These are phyloP conservation scores for Tachycineta bicolor DNA, from an alignment of 2,113 vertebrate species.

Conservation along the genomic window DNA sequence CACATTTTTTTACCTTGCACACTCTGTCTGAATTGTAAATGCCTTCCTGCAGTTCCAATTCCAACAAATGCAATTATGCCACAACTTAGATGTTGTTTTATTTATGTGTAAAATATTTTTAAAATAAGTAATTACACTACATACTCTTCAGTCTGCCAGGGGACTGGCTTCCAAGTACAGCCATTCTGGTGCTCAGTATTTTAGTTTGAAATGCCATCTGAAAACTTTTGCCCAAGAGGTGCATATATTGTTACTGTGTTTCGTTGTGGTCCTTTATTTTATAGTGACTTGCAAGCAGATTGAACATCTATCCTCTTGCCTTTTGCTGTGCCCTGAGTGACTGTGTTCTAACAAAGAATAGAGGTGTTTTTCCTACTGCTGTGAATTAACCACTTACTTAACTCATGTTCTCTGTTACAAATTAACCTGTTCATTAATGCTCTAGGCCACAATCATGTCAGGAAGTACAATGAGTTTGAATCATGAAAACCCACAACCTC, in stretches of 20 bases:
- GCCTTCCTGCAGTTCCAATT: slow-evolving; percentile 4
- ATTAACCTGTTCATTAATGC: slow-evolving; percentile 74
- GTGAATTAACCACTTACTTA: slow-evolving; percentile 17
- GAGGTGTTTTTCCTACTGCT: slow-evolving; percentile 48
- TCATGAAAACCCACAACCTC: slow-evolving; percentile 85
- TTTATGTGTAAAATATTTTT: background rate
- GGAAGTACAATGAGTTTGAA: slow-evolving; percentile 95
- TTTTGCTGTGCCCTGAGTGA: slow-evolving; percentile 77
- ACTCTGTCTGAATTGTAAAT: background rate
- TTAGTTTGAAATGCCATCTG: slow-evolving; percentile 60
- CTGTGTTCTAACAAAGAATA: slow-evolving; percentile 66
- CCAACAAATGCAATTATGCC: background rate
- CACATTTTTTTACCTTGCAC: background rate
- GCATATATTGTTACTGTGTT: background rate
- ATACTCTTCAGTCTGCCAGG: slow-evolving; percentile 47
- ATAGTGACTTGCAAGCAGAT: slow-evolving; percentile 50
- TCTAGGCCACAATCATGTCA: slow-evolving; percentile 98
- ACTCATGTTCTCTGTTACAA: background rate
- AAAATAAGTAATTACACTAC: background rate
- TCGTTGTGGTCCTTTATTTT: slow-evolving; percentile 31
- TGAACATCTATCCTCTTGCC: slow-evolving; percentile 70
- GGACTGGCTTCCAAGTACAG: slow-evolving; percentile 57
- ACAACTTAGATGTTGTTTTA: background rate
- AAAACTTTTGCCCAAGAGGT: slow-evolving; percentile 31
- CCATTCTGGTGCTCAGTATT: slow-evolving; percentile 56